Percentiles rank a stretch among this genome's conserved stretches.
Evolutionary conservation across 2,113 vertebrate genomes (phyloP).

Genomic region (Podiceps cristatus): DNA sequence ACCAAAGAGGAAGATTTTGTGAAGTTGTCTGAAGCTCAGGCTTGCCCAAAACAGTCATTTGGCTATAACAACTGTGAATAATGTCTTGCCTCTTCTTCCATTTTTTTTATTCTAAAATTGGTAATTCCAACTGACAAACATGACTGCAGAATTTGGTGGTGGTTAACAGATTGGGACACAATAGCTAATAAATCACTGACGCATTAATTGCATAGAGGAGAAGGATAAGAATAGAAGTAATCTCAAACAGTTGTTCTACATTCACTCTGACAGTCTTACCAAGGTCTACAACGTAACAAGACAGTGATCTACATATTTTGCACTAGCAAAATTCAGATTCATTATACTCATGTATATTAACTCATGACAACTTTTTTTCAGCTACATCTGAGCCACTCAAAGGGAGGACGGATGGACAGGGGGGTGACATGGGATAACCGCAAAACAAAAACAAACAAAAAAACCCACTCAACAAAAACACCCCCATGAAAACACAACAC

Average conservation of each 20-base stretch:
- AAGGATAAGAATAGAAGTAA: not conserved
- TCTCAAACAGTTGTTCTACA: not conserved
- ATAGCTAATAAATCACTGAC: not conserved
- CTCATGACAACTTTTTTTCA: not conserved
- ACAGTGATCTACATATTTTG: too few species aligned
- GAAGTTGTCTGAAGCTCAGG: not conserved
- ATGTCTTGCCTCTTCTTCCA: too few species aligned
- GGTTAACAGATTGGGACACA: not conserved
- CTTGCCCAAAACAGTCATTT: not conserved
- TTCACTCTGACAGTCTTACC: not conserved
- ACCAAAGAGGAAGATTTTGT: not conserved
- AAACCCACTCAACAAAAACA: too few species aligned
- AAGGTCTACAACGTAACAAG: not conserved
- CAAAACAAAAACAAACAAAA: too few species aligned
- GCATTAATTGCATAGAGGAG: not conserved
- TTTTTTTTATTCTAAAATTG: not conserved
- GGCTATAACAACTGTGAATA: not conserved
- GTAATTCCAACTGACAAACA: not conserved
- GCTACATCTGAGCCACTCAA: not conserved
- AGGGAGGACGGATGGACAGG: too few species aligned
- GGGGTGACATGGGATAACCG: too few species aligned
- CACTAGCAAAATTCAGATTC: not conserved
- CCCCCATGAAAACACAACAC: too few species aligned
- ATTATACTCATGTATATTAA: not conserved
- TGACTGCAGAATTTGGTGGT: rapidly evolving